These are phyloP conservation scores for Cephus rjabovi DNA, from an alignment of 2,888 invertebrate species.

Conservation along the genomic window DNA sequence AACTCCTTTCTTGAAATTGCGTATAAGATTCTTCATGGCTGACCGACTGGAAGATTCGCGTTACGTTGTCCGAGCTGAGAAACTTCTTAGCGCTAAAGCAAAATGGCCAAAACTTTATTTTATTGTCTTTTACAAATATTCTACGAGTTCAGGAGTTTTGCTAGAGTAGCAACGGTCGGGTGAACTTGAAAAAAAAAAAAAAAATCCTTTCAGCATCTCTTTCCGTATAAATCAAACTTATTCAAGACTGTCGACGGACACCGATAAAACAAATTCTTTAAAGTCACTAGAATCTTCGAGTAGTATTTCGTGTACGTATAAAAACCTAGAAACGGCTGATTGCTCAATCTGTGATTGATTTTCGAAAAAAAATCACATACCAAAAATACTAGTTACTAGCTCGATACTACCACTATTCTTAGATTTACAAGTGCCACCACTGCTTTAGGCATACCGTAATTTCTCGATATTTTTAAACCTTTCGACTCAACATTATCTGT, in stretches of 20 bases:
- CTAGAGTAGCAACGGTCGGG: neutral
- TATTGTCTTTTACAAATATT: neutral
- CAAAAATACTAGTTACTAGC: neutral
- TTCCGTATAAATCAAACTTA: neutral
- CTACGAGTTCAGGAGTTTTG: neutral
- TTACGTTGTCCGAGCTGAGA: neutral
- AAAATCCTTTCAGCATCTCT: neutral
- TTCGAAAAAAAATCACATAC: neutral
- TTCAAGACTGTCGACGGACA: neutral
- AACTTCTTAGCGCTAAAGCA: neutral
- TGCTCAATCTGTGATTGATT: neutral
- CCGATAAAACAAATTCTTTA: neutral
- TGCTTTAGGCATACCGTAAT: no score
- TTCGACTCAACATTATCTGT: neutral
- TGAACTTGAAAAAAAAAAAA: neutral
- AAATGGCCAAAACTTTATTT: neutral
- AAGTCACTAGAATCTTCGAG: neutral
- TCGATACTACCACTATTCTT: neutral
- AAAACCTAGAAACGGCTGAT: neutral
- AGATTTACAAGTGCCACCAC: neutral
- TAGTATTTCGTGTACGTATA: neutral
- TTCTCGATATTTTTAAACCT: neutral
- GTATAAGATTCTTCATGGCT: constrained; percentile 23
- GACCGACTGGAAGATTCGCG: constrained; percentile 20
- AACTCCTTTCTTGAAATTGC: constrained; percentile 6